A percentile compares a stretch with the other conserved stretches of the same genome.
These are phyloP conservation scores for Pinna nobilis DNA, from an alignment of 1,140 invertebrate species.

Conservation along the genomic window DNA sequence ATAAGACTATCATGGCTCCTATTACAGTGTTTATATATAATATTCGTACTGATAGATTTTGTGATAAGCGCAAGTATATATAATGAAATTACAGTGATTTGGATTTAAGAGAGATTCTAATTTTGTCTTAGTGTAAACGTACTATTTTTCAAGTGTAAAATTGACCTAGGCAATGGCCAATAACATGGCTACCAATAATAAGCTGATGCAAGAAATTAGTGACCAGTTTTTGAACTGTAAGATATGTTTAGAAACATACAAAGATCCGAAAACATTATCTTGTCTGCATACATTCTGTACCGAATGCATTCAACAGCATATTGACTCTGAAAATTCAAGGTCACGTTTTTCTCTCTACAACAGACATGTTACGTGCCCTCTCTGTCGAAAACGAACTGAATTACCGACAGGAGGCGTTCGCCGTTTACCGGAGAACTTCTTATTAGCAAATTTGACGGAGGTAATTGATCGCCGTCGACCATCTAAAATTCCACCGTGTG, in stretches of 20 bases:
- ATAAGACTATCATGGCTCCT: no score
- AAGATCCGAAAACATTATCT: constrained; percentile 85
- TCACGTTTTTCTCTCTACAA: constrained; percentile 61
- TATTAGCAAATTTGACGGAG: constrained; percentile 72
- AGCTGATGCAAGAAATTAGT: constrained; percentile 73
- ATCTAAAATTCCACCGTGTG: constrained; percentile 66
- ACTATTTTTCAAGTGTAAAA: neutral
- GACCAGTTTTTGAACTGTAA: constrained; percentile 75
- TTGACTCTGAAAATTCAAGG: constrained; percentile 60
- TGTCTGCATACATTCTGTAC: constrained; percentile 96
- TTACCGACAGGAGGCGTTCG: constrained; percentile 72
- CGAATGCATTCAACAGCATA: constrained; percentile 79
- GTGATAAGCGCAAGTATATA: no score
- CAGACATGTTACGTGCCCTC: constrained; percentile 71
- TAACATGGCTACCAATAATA: constrained; percentile 64
- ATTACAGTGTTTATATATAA: no score
- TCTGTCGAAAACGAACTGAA: constrained; percentile 74
- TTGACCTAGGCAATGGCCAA: no score
- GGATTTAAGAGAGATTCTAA: no score
- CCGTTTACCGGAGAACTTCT: constrained; percentile 73
- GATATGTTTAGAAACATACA: constrained; percentile 74
- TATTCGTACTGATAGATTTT: no score
- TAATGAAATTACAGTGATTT: no score
- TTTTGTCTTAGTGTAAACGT: no score
- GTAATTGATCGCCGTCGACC: constrained; percentile 62